These are phyloP conservation scores for Lasius fuliginosus DNA, from an alignment of 2,888 invertebrate genomes.

Conservation along the genomic window DNA sequence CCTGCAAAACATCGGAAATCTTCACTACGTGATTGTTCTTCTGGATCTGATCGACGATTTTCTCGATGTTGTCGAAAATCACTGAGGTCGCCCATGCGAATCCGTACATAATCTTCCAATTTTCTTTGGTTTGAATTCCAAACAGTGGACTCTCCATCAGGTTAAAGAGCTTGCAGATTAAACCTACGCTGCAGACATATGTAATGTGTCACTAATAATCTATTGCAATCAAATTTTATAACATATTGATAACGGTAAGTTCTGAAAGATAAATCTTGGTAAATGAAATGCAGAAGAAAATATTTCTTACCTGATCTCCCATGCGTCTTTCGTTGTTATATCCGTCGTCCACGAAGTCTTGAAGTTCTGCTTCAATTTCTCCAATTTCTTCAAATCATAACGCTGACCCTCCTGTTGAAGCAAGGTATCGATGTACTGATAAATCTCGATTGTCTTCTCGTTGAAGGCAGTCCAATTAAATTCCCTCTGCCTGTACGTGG, in stretches of 20 bases:
- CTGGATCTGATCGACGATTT: constrained; percentile 77
- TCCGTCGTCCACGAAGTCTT: constrained; percentile 75
- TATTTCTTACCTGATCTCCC: constrained; percentile 79
- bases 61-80: constrained; percentile 77
- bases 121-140: constrained; percentile 69
- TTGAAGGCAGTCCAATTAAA: constrained; percentile 83
- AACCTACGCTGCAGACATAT: constrained; percentile 81
- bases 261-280: not conserved
- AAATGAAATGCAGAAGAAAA: not conserved
- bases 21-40: constrained; percentile 69
- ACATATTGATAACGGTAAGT: not conserved
- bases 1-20: constrained; percentile 69
- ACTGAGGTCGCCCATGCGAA: constrained; percentile 78
- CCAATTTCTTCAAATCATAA: constrained; percentile 64
- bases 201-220: constrained; percentile 28
- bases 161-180: constrained; percentile 80
- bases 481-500: constrained; percentile 40
- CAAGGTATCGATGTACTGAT: constrained; percentile 78
- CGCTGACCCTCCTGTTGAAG: constrained; percentile 73
- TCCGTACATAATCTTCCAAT: constrained; percentile 77
- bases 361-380: constrained; percentile 72
- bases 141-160: constrained; percentile 80
- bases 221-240: not conserved
- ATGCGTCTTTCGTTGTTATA: constrained; percentile 72
- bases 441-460: constrained; percentile 77